Percentiles rank a stretch among this genome's conserved stretches.
Evolutionary conservation across 1,140 invertebrate species (phyloP).

Genomic region (Drosophila ficusphila): DNA sequence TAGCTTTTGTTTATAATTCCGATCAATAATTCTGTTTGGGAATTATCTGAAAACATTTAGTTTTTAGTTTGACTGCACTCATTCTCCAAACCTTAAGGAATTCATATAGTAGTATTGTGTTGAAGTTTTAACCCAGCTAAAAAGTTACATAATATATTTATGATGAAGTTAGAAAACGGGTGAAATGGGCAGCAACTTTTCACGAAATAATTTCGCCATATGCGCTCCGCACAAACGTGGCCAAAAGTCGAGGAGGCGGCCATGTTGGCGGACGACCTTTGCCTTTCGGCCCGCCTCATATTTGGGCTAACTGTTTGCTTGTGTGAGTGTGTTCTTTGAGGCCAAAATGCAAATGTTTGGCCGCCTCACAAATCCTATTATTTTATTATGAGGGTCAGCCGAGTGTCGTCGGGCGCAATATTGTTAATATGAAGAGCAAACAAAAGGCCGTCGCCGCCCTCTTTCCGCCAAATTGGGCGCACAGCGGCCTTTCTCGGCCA

Average conservation of each 20-base stretch:
- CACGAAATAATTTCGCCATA: neutral
- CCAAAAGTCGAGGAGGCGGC: neutral
- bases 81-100: too few relatives aligned
- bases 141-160: too few relatives aligned
- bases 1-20: too few relatives aligned
- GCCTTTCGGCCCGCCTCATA: constrained; percentile 41
- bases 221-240: constrained; percentile 21
- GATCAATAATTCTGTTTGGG: too few relatives aligned
- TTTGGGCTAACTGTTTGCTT: constrained; percentile 41
- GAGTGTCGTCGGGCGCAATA: constrained; percentile 50
- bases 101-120: too few relatives aligned
- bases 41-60: too few relatives aligned
- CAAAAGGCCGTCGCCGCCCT: constrained; percentile 26
- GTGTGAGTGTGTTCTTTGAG: constrained; percentile 46
- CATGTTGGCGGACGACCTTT: constrained; percentile 43
- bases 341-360: constrained; percentile 60
- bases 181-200: neutral
- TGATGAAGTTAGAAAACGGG: neutral
- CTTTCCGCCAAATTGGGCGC: neutral
- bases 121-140: too few relatives aligned
- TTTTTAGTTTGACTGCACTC: too few relatives aligned
- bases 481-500: neutral
- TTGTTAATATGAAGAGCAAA: constrained; percentile 57
- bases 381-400: constrained; percentile 59
- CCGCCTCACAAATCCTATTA: constrained; percentile 53